Evolutionary conservation across 2,888 invertebrate species (phyloP).

Genomic region (Rhaphigaster nebulosa): DNA sequence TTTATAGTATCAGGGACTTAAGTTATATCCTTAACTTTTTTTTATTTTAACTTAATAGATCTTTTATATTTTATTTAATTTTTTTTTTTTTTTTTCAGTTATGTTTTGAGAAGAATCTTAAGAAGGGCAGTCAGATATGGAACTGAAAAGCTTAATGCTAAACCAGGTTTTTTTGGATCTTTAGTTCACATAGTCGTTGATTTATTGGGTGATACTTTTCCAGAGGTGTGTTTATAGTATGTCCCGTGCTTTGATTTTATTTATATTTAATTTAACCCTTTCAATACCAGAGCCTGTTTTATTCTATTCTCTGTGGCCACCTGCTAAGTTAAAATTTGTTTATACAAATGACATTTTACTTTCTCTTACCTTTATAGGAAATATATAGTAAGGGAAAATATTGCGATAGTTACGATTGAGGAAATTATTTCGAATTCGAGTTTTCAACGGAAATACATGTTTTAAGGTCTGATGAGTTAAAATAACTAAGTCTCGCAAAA

Average conservation of each 20-base stretch:
- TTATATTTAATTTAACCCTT: neutral
- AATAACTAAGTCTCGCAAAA: too few relatives aligned
- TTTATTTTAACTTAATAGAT: neutral
- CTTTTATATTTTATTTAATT: too few relatives aligned
- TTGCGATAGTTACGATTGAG: too few relatives aligned
- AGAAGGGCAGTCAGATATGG: conserved; percentile 96
- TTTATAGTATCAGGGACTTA: neutral
- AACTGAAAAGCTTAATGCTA: conserved; percentile 95
- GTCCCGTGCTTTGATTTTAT: neutral
- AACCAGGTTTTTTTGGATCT: conserved; percentile 93
- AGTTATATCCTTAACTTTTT: conserved; percentile 56
- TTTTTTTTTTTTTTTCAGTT: conserved; percentile 71
- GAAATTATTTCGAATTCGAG: too few relatives aligned
- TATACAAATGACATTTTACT: too few relatives aligned
- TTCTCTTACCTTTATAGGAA: too few relatives aligned
- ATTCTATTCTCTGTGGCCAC: too few relatives aligned
- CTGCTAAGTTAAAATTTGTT: too few relatives aligned
- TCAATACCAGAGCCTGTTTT: too few relatives aligned
- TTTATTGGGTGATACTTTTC: conserved; percentile 79
- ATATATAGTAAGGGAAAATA: too few relatives aligned
- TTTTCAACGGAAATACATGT: too few relatives aligned
- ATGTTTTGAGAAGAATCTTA: conserved; percentile 94
- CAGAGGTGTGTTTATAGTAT: conserved; percentile 69
- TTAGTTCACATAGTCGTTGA: conserved; percentile 92
- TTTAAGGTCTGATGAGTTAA: too few relatives aligned